phyloP scores from a whole-genome alignment of 2,888 invertebrate species.

The Euplagia quadripunctaria region DNA sequence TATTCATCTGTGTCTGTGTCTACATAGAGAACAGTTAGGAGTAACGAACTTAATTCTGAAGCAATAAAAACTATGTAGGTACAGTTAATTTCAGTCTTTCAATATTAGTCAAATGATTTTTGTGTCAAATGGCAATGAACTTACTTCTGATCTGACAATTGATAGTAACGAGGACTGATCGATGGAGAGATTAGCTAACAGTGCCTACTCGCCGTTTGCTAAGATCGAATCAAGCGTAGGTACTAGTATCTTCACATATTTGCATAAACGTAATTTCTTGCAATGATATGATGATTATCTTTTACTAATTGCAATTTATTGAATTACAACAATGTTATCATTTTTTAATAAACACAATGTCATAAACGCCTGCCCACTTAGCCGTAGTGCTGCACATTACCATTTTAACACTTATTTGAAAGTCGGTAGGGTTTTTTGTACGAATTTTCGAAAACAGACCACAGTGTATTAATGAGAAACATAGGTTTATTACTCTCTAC shows the following conservation, averaged over 20 bases:
- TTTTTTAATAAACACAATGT: too few relatives aligned
- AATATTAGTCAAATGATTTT: constrained; percentile 45
- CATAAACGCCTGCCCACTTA: too few relatives aligned
- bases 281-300: background rate
- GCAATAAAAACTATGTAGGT: constrained; percentile 3
- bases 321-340: background rate
- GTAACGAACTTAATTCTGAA: constrained; percentile 5
- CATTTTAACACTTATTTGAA: too few relatives aligned
- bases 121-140: constrained; percentile 57
- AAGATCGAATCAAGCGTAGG: background rate
- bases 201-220: constrained; percentile 14
- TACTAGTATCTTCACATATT: background rate
- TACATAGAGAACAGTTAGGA: background rate
- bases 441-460: too few relatives aligned
- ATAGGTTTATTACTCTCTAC: too few relatives aligned
- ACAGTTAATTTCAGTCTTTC: constrained; percentile 13
- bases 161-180: constrained; percentile 56
- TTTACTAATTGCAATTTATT: constrained; percentile 1
- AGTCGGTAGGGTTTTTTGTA: too few relatives aligned
- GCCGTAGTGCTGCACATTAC: too few relatives aligned
- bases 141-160: constrained; percentile 59
- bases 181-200: constrained; percentile 48
- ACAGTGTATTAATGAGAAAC: too few relatives aligned
- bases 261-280: background rate
- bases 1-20: background rate